Conservation (phyloP, 2,797 vertebrate species). For the Gouania willdenowi region DNA sequence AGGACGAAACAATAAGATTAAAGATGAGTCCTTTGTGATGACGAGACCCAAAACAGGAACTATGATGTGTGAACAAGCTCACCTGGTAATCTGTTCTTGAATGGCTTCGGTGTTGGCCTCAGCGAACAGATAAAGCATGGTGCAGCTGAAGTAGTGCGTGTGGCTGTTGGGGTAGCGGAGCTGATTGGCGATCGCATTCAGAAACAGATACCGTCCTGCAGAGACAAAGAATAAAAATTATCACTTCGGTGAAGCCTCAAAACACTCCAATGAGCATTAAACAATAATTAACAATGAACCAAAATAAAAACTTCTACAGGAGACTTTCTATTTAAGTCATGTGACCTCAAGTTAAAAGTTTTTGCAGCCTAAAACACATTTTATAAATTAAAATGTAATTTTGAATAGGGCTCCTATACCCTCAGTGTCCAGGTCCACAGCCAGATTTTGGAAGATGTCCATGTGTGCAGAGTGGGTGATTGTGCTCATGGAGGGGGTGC, state of each 20-base stretch:
- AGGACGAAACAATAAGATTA: too few species aligned
- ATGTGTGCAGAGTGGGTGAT: constrained; percentile 99
- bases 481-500: constrained; percentile 99
- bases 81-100: constrained; percentile 99
- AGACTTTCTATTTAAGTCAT: too few species aligned
- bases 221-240: not conserved
- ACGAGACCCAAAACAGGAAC: not conserved
- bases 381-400: too few species aligned
- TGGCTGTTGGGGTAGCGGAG: constrained; percentile 98
- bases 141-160: constrained; percentile 99
- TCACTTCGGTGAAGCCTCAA: too few species aligned
- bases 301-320: too few species aligned
- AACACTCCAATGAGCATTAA: too few species aligned
- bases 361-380: too few species aligned
- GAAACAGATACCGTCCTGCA: constrained; percentile 94
- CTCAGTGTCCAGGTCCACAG: constrained; percentile 97
- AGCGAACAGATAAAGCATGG: constrained; percentile 98
- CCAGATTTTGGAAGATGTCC: constrained; percentile 99
- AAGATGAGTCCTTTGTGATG: too few species aligned
- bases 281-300: too few species aligned
- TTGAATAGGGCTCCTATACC: too few species aligned
- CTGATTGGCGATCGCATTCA: constrained; percentile 98
- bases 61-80: too few species aligned
- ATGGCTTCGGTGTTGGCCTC: constrained; percentile 98
- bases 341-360: too few species aligned